These are phyloP conservation scores for Acipenser ruthenus DNA, from an alignment of 2,797 vertebrate genomes.

Conservation along the genomic window DNA sequence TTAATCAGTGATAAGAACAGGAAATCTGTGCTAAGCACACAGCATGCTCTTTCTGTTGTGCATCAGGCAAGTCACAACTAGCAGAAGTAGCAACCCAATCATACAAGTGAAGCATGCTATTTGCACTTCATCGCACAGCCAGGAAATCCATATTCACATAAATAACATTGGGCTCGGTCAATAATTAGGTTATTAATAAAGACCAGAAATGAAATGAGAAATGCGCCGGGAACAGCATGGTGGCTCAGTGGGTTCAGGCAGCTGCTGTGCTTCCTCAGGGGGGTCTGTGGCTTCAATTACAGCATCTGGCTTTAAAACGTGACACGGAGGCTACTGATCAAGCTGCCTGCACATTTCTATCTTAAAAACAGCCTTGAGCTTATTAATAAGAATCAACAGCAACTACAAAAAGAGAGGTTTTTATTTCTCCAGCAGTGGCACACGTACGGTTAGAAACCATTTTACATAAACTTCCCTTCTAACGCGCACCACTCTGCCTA, in stretches of 20 bases:
- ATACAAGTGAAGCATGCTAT: conserved; percentile 24
- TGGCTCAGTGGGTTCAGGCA: conserved; percentile 19
- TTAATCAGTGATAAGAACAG: conserved; percentile 23
- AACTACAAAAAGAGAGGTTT: too few species aligned
- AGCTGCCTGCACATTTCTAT: too few species aligned
- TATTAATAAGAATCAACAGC: too few species aligned
- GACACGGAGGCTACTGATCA: conserved; percentile 24
- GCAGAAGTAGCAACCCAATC: conserved; percentile 22
- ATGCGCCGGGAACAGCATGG: conserved; percentile 25
- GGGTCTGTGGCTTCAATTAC: conserved; percentile 36
- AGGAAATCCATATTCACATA: conserved; percentile 25
- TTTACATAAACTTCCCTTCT: too few species aligned
- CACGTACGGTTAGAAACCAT: too few species aligned
- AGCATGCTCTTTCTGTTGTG: conserved; percentile 23
- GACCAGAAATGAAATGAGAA: conserved; percentile 25
- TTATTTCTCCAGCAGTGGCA: too few species aligned
- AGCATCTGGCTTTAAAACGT: conserved; percentile 24
- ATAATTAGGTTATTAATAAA: conserved; percentile 4
- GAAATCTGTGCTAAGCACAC: conserved; percentile 16
- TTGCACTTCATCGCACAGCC: conserved; percentile 30
- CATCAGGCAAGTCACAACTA: conserved; percentile 33
- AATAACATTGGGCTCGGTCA: conserved; percentile 17
- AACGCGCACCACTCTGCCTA: too few species aligned
- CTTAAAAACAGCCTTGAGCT: too few species aligned
- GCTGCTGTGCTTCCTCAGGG: conserved; percentile 22